Percentiles rank a stretch among this genome's conserved stretches.
These are phyloP conservation scores for Diarsia brunnea DNA, from an alignment of 2,888 invertebrate species.

Conservation along the genomic window DNA sequence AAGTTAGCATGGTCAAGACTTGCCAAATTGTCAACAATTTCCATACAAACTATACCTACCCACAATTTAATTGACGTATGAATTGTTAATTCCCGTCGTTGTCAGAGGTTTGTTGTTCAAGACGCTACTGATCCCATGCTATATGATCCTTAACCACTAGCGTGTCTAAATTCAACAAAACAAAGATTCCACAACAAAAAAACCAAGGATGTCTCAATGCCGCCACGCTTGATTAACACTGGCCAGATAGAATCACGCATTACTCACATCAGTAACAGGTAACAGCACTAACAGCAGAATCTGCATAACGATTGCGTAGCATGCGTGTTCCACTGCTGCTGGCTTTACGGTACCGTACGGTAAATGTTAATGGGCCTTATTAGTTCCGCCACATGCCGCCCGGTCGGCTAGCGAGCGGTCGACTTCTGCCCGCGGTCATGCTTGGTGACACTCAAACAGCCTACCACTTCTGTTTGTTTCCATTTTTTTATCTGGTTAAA, in stretches of 20 bases:
- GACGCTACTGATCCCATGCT: neutral
- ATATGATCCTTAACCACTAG: neutral
- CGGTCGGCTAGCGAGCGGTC: constrained; percentile 57
- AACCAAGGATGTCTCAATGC: constrained; percentile 27
- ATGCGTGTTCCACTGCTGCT: constrained; percentile 72
- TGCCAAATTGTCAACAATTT: neutral
- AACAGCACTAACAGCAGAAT: constrained; percentile 67
- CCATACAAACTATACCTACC: neutral
- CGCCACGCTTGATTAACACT: constrained; percentile 37
- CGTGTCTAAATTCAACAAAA: constrained; percentile 18
- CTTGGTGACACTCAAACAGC: constrained; percentile 72
- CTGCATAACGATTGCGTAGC: constrained; percentile 73
- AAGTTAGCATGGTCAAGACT: neutral
- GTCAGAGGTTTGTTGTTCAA: neutral
- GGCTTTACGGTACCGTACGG: constrained; percentile 82
- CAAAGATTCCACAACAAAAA: neutral
- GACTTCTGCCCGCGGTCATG: constrained; percentile 74
- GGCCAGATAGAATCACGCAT: constrained; percentile 50
- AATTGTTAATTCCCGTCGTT: neutral
- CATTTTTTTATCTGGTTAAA: constrained; percentile 56
- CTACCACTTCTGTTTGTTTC: constrained; percentile 71
- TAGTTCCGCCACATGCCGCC: constrained; percentile 86
- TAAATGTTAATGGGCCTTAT: constrained; percentile 83
- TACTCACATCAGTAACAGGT: constrained; percentile 63
- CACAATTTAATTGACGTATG: neutral